Evolutionary conservation across 92 coral and sea anemone genomes (phyloP).

Genomic region (Palythoa grandis): DNA sequence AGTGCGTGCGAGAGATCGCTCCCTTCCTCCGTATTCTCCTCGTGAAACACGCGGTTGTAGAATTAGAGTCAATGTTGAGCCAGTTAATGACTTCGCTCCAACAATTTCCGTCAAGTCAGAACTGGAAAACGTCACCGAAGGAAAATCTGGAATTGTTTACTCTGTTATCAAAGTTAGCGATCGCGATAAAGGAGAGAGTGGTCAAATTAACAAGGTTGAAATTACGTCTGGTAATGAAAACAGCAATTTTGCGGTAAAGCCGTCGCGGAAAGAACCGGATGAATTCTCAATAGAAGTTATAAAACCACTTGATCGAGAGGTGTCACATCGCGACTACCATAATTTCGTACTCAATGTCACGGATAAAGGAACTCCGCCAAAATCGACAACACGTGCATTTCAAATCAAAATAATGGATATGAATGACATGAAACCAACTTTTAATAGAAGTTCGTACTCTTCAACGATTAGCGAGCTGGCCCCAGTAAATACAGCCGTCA

Average conservation of each 20-base stretch:
- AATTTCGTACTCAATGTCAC: conserved; percentile 52
- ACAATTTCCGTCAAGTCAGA: conserved; percentile 60
- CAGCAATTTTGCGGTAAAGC: conserved; percentile 67
- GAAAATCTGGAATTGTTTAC: conserved; percentile 62
- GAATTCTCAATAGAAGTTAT: conserved; percentile 65
- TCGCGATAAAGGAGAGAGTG: conserved; percentile 76
- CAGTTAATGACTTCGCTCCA: conserved; percentile 86
- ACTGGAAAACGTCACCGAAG: conserved; percentile 61
- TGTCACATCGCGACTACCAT: conserved; percentile 53
- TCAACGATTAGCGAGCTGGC: conserved; percentile 83
- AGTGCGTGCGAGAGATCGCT: conserved; percentile 68
- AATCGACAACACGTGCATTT: conserved; percentile 63
- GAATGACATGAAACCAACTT: conserved; percentile 67
- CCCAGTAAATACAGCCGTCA: conserved; percentile 79
- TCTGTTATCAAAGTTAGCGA: conserved; percentile 76
- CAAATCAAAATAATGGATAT: conserved; percentile 63
- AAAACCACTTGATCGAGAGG: conserved; percentile 78
- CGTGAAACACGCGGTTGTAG: conserved; percentile 59
- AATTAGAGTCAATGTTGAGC: conserved; percentile 65
- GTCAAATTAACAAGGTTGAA: conserved; percentile 81
- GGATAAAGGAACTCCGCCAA: conserved; percentile 86
- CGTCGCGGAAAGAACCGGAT: conserved; percentile 53
- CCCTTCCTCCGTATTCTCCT: conserved; percentile 62
- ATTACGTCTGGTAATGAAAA: conserved; percentile 78
- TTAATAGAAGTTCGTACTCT: conserved; percentile 63